Base-by-base conservation (phyloP, 2,113 vertebrate genomes). In the Synodontis membranacea region DNA sequence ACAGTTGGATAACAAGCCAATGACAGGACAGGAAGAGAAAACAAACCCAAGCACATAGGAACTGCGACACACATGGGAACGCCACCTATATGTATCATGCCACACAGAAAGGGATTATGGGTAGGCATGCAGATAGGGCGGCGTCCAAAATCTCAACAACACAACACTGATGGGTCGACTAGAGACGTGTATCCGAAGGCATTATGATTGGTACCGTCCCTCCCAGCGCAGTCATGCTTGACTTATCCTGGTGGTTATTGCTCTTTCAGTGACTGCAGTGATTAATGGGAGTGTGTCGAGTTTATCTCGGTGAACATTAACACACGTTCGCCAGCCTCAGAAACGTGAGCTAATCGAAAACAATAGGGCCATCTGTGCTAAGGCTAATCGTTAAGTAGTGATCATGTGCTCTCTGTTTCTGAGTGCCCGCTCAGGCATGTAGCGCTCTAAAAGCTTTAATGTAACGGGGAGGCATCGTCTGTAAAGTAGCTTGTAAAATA, bases 361-460 rank as follows among this genome's bases (percentile, higher is more conserved):
- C 72, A 75, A 75, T 75, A 75, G 44, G 25, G 72, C 72, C 72
- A 75, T 75, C 72, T 75, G 72, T 48, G 72, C 72, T 75, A 28
- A 15, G 42, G 44, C 72, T 48, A 75, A 75, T 75, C 72, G 15
- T 75, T 75, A 75, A 75, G 44, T 17, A 75, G 44, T 17, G 25
- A 72, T 72, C 37, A 72, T 72, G 17, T 42, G 68, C 68, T 42
- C 37, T 39, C 68, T 4, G 37, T 72, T 72, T 72, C 72, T 74
- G 37, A 44, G 39, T 12, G 9, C 39, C 9, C 11, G 39, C 70
- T 75, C 72, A 48, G 48, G 44, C 44, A 75, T 48, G 23, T 23
- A 74, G 39, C 0, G 37, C 72, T 75, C 48, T 75, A 75, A 75
- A 46, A n/a, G 72, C 72, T 25, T 42, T 74, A 25, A 74, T 74